Base-by-base conservation (phyloP, 2,113 vertebrate genomes). In the Phocoena phocoena region DNA sequence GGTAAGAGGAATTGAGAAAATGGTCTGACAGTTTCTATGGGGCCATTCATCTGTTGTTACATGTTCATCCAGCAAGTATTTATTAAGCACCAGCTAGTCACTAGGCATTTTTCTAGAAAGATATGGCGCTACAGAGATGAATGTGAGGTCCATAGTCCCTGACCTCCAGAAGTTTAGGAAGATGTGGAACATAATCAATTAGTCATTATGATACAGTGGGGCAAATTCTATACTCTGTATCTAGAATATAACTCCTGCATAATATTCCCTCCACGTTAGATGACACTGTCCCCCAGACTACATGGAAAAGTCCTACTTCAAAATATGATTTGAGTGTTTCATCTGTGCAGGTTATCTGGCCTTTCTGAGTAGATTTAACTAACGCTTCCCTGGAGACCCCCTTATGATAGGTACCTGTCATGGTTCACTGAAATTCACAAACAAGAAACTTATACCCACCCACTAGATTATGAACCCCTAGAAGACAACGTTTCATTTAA, bases 1-100 rank as follows among this genome's bases (percentile, higher is more conserved):
- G 77, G 77, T 73, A 41, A 94, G 68, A 95, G 79, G 73, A 86
- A 73, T 73, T 58, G 73, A 74, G 50, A 15, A 94, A 93, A 84
- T 89, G 36, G 65, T 23, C 60, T 41, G 63, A n/a, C 38, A 73
- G 55, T 62, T 44, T 60, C 81, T 58, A 13, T 60, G 50, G 77
- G 93, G 62, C 67, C n/a, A 50, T 25, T 86, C 65, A 50, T 90
- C 41, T 81, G 70, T 31, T 67, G 50, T 44, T 44, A 3, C 21
- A 3, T 38, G 60, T 26, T 44, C 55, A 85, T 44, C 85, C 31
- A 36, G 47, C n/a, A 76, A 81, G 55, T 21, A 17, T 23, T 88
- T 47, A 88, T 12, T 25, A 58, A 93, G 50, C 26, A 8, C 68
- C 88, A 55, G 70, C n/a, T 88, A 25, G 80, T 87, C 93, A 21